Conservation (phyloP, 2,797 vertebrate genomes). For the Trichosurus vulpecula region DNA sequence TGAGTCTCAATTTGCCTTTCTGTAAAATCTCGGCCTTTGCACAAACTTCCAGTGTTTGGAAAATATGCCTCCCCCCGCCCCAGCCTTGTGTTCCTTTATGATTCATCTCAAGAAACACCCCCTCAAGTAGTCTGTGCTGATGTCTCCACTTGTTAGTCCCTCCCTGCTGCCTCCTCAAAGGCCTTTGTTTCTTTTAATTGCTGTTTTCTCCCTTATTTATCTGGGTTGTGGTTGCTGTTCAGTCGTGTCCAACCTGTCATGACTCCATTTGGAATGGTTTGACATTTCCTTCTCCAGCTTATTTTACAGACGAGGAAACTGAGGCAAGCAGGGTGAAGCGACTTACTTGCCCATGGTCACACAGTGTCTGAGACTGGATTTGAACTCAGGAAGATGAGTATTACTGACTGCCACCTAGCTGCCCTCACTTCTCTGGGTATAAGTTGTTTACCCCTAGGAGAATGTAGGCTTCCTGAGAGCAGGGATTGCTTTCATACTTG, state of each 20-base stretch:
- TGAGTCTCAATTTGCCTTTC: background rate
- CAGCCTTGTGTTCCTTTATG: background rate
- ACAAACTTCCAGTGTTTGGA: background rate
- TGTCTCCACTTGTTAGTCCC: background rate
- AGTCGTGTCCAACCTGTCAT: background rate
- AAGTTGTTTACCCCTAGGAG: background rate
- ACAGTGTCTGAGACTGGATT: background rate
- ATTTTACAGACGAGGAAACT: background rate
- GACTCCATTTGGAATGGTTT: background rate
- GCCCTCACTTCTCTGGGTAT: background rate
- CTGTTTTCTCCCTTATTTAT: background rate
- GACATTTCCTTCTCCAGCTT: background rate
- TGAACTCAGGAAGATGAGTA: background rate
- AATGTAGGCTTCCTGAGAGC: background rate
- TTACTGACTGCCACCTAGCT: background rate
- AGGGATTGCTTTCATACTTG: background rate
- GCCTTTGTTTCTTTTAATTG: background rate
- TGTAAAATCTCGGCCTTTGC: background rate
- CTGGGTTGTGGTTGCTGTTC: background rate
- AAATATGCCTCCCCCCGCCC: background rate
- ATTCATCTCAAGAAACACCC: background rate
- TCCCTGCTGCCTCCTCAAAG: background rate
- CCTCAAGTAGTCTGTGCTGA: background rate
- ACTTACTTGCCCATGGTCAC: background rate
- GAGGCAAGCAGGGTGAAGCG: background rate